Conservation (phyloP, 2,888 invertebrate species). For the Oxytorus armatus region DNA sequence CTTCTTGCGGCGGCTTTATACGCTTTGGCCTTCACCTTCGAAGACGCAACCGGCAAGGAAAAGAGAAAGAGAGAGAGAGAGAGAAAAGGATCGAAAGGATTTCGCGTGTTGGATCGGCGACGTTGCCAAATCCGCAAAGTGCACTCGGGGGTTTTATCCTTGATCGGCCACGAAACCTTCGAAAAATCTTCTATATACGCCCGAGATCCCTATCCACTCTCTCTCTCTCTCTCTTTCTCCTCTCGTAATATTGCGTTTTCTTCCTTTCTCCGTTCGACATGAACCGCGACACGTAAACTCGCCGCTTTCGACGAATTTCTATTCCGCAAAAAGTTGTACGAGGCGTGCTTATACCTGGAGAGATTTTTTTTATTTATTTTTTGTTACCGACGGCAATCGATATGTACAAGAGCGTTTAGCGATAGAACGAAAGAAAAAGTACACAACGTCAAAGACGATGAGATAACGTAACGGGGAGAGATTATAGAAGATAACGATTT, state of each 20-base stretch:
- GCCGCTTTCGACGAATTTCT: background rate
- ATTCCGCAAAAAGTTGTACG: background rate
- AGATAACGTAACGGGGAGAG: slow-evolving; percentile 24
- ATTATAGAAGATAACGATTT: slow-evolving; percentile 34
- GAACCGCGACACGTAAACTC: slow-evolving; percentile 3
- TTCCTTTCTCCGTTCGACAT: background rate
- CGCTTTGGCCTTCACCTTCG: slow-evolving; percentile 57
- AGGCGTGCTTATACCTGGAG: background rate
- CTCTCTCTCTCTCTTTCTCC: background rate
- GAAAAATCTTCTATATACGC: slow-evolving; percentile 26
- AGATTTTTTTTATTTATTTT: slow-evolving; percentile 3
- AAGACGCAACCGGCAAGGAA: slow-evolving; percentile 22
- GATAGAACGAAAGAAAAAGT: background rate
- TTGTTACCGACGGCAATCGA: no score
- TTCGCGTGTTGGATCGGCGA: slow-evolving; percentile 55
- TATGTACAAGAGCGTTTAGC: background rate
- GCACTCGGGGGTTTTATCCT: slow-evolving; percentile 50
- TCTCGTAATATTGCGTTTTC: slow-evolving; percentile 5
- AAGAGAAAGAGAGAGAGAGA: slow-evolving; percentile 37
- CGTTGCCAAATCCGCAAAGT: slow-evolving; percentile 63
- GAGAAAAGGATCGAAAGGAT: slow-evolving; percentile 66
- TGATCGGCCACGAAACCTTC: slow-evolving; percentile 32
- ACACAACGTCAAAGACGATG: slow-evolving; percentile 21
- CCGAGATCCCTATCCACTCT: background rate
- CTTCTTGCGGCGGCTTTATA: slow-evolving; percentile 38